Conservation (phyloP, 2,888 invertebrate species). For the Tiliacea aurago region DNA sequence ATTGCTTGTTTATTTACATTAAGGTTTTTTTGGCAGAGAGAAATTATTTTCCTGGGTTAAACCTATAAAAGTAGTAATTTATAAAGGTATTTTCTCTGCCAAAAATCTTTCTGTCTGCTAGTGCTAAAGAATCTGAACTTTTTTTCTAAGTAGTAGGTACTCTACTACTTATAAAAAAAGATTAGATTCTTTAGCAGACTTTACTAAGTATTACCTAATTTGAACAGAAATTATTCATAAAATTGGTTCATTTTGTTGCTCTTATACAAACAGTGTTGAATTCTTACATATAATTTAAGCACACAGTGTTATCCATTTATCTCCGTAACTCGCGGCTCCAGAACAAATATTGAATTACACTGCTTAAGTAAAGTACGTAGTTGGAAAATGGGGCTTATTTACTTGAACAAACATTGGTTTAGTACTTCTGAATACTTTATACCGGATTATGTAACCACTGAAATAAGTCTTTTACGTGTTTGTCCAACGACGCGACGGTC, state of each 20-base stretch:
- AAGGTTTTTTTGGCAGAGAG: too few species aligned
- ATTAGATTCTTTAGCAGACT: not conserved
- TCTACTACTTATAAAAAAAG: too few species aligned
- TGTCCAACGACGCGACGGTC: not conserved
- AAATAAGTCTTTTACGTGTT: not conserved
- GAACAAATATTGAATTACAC: constrained; percentile 58
- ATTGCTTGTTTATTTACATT: not conserved
- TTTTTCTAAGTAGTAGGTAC: too few species aligned
- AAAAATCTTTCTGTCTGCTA: too few species aligned
- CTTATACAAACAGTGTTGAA: constrained; percentile 1
- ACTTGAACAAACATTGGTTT: constrained; percentile 30
- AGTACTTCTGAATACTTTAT: constrained; percentile 2
- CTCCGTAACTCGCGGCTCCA: constrained; percentile 25
- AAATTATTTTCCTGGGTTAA: too few species aligned
- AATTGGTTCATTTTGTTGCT: constrained; percentile 1
- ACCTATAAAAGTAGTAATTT: too few species aligned
- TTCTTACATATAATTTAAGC: constrained; percentile 22
- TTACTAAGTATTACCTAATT: not conserved
- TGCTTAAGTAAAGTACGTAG: constrained; percentile 30
- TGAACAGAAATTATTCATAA: not conserved
- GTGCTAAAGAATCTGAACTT: too few species aligned
- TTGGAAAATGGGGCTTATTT: constrained; percentile 48
- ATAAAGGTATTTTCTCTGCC: too few species aligned
- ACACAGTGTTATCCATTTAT: constrained; percentile 48
- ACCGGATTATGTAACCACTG: not conserved